Evolutionary conservation across 2,888 invertebrate species (phyloP).

Genomic region (Altica lythri): DNA sequence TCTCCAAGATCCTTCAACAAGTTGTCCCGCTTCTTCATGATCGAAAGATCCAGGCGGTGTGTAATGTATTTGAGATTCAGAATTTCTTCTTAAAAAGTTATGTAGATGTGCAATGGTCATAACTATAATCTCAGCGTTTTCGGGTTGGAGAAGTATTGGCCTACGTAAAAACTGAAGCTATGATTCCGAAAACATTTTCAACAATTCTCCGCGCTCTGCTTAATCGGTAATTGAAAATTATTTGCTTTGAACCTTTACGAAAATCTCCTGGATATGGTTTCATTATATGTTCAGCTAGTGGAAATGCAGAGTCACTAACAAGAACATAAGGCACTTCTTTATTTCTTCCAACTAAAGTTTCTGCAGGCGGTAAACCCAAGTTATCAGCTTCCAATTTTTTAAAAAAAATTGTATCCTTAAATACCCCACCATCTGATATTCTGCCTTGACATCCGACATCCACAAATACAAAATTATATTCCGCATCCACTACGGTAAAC

Average conservation of each 20-base stretch:
- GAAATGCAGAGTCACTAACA: not conserved
- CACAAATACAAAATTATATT: not conserved
- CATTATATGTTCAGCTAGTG: not conserved
- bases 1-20: slow-evolving; percentile 7
- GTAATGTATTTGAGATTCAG: slow-evolving; percentile 1
- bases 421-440: not conserved
- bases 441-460: not conserved
- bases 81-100: slow-evolving; percentile 8
- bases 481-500: not conserved
- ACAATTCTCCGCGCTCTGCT: slow-evolving; percentile 12
- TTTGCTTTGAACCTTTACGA: not conserved
- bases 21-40: slow-evolving; percentile 3
- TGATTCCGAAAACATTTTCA: slow-evolving; percentile 12
- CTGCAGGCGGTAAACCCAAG: not conserved
- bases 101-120: slow-evolving; percentile 3
- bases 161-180: slow-evolving; percentile 16
- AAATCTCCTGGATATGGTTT: not conserved
- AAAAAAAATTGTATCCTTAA: not conserved
- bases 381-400: not conserved
- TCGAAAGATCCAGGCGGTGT: slow-evolving; percentile 9
- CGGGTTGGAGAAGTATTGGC: not conserved
- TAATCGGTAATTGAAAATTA: slow-evolving; percentile 4
- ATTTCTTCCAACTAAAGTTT: not conserved
- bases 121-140: slow-evolving; percentile 12
- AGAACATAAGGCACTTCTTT: not conserved